A percentile compares a stretch with the other conserved stretches of the same genome.
Conservation (phyloP, 37 sponge, comb jelly and placozoan genomes). For the Tethya wilhelma region DNA sequence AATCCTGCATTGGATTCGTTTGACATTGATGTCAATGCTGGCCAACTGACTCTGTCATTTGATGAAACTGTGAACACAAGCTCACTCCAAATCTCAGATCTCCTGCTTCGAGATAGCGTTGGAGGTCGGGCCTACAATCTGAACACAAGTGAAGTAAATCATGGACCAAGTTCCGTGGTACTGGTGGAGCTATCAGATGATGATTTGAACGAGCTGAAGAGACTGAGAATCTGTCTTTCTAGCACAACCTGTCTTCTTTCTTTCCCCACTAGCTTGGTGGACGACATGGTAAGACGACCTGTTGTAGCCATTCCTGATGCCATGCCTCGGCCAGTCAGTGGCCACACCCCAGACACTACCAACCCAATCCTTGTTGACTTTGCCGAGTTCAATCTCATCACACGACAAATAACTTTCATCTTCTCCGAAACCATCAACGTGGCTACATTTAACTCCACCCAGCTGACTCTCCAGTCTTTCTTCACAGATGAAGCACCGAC, state of each 20-base stretch:
- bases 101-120: constrained; percentile 39
- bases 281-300: constrained; percentile 63
- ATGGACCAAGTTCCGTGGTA: constrained; percentile 47
- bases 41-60: constrained; percentile 60
- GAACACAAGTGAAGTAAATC: constrained; percentile 41
- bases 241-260: constrained; percentile 61
- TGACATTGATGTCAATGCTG: constrained; percentile 54
- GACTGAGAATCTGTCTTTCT: constrained; percentile 65
- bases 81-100: constrained; percentile 51
- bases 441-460: constrained; percentile 60
- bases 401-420: constrained; percentile 52
- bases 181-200: constrained; percentile 37
- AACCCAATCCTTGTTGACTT: constrained; percentile 67
- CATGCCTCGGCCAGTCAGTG: background rate
- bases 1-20: constrained; percentile 55
- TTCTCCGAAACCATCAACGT: constrained; percentile 86
- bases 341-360: constrained; percentile 48
- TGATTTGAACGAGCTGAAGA: constrained; percentile 76
- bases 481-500: constrained; percentile 49
- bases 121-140: constrained; percentile 34
- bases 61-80: constrained; percentile 85
- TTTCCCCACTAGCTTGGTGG: constrained; percentile 49
- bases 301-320: constrained; percentile 38
- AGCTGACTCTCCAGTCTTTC: constrained; percentile 77
- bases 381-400: constrained; percentile 55